phyloP scores from a whole-genome alignment of 2,888 invertebrate genomes.

The Drosophila dives region DNA sequence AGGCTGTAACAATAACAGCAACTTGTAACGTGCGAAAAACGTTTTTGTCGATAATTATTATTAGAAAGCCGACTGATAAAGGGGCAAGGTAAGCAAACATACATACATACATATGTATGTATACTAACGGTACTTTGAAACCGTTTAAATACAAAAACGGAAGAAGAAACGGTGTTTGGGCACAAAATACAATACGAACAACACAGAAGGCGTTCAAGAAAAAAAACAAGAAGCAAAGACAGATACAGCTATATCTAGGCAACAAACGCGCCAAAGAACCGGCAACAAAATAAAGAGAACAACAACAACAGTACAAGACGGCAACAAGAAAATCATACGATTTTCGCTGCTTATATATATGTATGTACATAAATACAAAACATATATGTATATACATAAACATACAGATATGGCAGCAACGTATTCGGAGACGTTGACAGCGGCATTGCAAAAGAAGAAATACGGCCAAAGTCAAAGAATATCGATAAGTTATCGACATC shows the following conservation, averaged over 20 bases:
- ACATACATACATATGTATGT: not conserved
- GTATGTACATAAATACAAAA: not conserved
- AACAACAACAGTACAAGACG: slow-evolving; percentile 27
- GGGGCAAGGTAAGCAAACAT: not conserved
- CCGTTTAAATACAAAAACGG: slow-evolving; percentile 15
- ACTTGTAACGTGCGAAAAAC: slow-evolving; percentile 24
- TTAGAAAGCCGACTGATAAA: not conserved
- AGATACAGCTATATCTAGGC: slow-evolving; percentile 29
- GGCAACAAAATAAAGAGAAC: slow-evolving; percentile 29
- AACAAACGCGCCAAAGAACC: slow-evolving; percentile 48
- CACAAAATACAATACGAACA: slow-evolving; percentile 5
- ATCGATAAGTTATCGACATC: slow-evolving; percentile 42
- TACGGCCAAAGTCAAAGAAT: slow-evolving; percentile 24
- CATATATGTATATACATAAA: not conserved
- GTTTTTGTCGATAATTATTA: slow-evolving; percentile 13
- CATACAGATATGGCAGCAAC: slow-evolving; percentile 16
- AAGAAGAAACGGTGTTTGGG: not conserved
- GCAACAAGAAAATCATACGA: slow-evolving; percentile 71
- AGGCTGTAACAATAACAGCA: slow-evolving; percentile 9
- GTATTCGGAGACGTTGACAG: slow-evolving; percentile 40
- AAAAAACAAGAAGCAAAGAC: slow-evolving; percentile 6
- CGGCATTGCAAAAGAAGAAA: slow-evolving; percentile 38
- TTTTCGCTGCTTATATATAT: slow-evolving; percentile 49
- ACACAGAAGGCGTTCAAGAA: not conserved
- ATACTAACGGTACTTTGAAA: slow-evolving; percentile 22